Percentiles rank a stretch among this genome's conserved stretches.
These are phyloP conservation scores for Crocuta crocuta DNA, from an alignment of 2,113 vertebrate species.

Conservation along the genomic window DNA sequence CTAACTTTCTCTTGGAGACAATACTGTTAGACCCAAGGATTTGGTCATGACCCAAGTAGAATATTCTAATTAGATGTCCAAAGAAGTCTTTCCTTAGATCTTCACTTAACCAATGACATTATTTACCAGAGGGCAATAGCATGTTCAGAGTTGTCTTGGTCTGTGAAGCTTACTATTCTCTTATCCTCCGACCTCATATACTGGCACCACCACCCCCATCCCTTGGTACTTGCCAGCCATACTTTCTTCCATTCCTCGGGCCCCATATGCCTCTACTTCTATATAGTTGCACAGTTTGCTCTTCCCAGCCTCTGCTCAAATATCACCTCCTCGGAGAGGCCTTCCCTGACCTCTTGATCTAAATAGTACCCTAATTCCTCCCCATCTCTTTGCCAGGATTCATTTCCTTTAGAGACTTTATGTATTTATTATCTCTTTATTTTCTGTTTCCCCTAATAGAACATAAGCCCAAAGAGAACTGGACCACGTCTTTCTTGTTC, in stretches of 20 bases:
- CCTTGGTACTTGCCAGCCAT: neutral
- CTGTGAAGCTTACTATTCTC: neutral
- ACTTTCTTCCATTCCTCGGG: neutral
- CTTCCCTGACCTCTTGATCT: neutral
- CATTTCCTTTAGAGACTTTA: neutral
- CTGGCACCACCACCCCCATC: accelerated
- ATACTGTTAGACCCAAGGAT: neutral
- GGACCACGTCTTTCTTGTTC: neutral
- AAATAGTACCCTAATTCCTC: neutral
- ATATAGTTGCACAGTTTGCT: neutral
- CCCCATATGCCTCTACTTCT: neutral
- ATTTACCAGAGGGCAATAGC: neutral
- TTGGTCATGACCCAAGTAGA: neutral
- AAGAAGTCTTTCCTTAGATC: neutral
- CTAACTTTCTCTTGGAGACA: neutral
- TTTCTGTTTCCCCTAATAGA: neutral
- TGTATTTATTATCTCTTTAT: neutral
- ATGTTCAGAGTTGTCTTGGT: neutral
- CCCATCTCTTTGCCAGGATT: neutral
- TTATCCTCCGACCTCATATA: neutral
- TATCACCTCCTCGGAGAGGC: neutral
- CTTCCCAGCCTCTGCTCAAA: neutral
- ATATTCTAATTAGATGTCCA: neutral
- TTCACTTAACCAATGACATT: neutral
- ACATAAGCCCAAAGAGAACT: neutral